Conservation (phyloP, 2,888 invertebrate genomes). For the Gnatocerus cornutus region DNA sequence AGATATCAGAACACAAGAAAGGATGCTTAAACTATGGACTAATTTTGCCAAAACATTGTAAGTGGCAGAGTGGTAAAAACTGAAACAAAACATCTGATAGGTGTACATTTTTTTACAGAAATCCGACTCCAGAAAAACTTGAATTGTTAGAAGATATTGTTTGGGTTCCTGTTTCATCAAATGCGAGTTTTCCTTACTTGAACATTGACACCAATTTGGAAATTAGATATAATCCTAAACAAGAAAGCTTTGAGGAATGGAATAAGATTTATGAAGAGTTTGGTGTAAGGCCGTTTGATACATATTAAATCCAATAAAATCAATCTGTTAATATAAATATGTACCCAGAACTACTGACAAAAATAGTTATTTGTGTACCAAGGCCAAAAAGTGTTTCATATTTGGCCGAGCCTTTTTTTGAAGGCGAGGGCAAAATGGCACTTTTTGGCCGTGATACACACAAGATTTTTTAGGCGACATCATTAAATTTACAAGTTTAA, state of each 20-base stretch:
- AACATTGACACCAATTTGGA: conserved; percentile 54
- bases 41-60: conserved; percentile 35
- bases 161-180: conserved; percentile 48
- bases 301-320: too few relatives aligned
- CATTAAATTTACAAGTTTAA: too few relatives aligned
- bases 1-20: conserved; percentile 27
- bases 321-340: too few relatives aligned
- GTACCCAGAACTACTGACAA: too few relatives aligned
- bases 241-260: conserved; percentile 53
- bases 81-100: too few relatives aligned
- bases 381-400: too few relatives aligned
- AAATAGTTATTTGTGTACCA: too few relatives aligned
- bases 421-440: too few relatives aligned
- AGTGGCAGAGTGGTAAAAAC: too few relatives aligned
- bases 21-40: conserved; percentile 35
- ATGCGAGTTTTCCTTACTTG: conserved; percentile 51
- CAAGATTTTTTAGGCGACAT: too few relatives aligned
- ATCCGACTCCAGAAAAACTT: conserved; percentile 31
- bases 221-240: conserved; percentile 50
- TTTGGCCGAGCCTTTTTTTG: too few relatives aligned
- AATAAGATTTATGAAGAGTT: conserved; percentile 52
- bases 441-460: too few relatives aligned
- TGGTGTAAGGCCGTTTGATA: conserved; percentile 53
- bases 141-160: conserved; percentile 49
- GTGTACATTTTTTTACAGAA: conserved; percentile 22